Evolutionary conservation across 1,140 invertebrate species (phyloP).

Genomic region (Drosophila sp.): DNA sequence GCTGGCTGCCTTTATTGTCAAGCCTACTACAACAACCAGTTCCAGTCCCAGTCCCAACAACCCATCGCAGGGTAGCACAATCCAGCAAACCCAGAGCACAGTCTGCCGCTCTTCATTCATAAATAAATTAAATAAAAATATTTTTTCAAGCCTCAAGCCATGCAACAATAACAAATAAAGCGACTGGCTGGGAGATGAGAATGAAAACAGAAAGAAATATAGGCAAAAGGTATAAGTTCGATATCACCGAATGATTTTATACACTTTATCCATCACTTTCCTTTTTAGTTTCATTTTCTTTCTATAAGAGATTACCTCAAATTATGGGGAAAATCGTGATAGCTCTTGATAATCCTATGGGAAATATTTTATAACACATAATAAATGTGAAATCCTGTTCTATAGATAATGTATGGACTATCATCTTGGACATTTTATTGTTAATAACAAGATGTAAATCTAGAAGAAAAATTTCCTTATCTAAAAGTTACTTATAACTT

Average conservation of each 20-base stretch:
- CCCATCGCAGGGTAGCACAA: slow-evolving; percentile 1
- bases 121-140: slow-evolving; percentile 82
- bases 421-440: no score
- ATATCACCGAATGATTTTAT: not conserved
- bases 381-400: no score
- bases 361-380: no score
- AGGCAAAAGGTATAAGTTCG: not conserved
- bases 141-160: slow-evolving; percentile 80
- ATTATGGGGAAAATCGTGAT: no score
- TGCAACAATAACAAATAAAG: slow-evolving; percentile 78
- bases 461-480: no score
- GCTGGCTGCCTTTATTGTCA: slow-evolving; percentile 63
- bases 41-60: slow-evolving; percentile 1
- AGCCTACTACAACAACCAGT: slow-evolving; percentile 27
- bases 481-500: no score
- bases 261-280: not conserved
- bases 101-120: slow-evolving; percentile 62
- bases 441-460: no score
- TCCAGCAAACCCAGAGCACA: slow-evolving; percentile 2
- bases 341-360: no score
- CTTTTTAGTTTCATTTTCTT: not conserved
- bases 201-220: slow-evolving; percentile 11
- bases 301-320: no score
- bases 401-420: no score
- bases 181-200: slow-evolving; percentile 28